Percentiles rank a stretch among this genome's conserved stretches.
phyloP scores from a whole-genome alignment of 1,140 invertebrate species.

The Lithobius niger region DNA sequence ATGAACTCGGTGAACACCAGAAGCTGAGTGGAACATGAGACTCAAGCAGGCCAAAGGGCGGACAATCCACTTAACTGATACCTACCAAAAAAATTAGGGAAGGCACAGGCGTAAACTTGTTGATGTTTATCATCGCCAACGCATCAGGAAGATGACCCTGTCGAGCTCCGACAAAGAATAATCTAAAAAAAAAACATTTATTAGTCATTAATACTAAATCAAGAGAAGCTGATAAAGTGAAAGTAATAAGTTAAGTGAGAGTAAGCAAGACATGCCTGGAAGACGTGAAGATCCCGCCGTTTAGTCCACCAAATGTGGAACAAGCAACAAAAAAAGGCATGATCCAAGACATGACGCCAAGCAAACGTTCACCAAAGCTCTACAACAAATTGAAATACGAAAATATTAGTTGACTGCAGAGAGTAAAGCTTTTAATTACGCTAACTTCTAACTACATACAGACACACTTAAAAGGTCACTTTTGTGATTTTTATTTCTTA shows the following conservation, averaged over 20 bases:
- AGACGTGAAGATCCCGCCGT: constrained; percentile 74
- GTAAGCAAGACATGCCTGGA: constrained; percentile 6
- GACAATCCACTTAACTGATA: not conserved
- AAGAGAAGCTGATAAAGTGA: not conserved
- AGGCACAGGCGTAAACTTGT: constrained; percentile 66
- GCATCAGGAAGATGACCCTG: constrained; percentile 77
- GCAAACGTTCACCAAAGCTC: constrained; percentile 62
- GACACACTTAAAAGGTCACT: too few relatives aligned
- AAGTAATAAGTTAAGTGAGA: not conserved
- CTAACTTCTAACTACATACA: too few relatives aligned
- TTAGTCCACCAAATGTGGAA: constrained; percentile 69
- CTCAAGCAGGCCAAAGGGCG: too few relatives aligned
- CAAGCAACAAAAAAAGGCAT: constrained; percentile 75
- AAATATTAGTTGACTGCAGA: not conserved
- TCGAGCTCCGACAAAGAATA: constrained; percentile 81
- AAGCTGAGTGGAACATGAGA: too few relatives aligned
- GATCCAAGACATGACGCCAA: constrained; percentile 57
- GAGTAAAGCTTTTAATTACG: not conserved
- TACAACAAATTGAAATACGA: constrained; percentile 29
- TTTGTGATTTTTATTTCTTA: too few relatives aligned
- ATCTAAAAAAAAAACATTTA: constrained; percentile 46
- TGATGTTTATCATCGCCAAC: constrained; percentile 68
- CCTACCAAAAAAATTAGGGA: constrained; percentile 70
- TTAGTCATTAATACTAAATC: not conserved
- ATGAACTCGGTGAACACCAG: too few relatives aligned